phyloP scores from a whole-genome alignment of 2,888 invertebrate species.

The Spatulosminthurus flaviceps region DNA sequence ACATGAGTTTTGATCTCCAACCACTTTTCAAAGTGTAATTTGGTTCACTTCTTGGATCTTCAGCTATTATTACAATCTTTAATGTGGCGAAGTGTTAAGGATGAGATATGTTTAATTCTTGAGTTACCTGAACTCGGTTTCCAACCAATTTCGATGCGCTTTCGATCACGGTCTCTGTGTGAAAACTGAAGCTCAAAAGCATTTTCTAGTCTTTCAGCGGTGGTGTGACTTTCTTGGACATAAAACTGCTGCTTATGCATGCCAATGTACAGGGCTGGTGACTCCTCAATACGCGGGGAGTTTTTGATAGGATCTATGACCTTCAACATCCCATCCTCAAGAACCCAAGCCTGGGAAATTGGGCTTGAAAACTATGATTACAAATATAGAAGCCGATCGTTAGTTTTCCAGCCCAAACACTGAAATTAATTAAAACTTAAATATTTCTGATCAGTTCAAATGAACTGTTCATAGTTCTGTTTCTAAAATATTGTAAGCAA shows the following conservation, averaged over 20 bases:
- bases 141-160: slow-evolving; percentile 55
- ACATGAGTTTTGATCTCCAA: too few species aligned
- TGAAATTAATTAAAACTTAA: too few species aligned
- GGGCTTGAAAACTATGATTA: slow-evolving; percentile 77
- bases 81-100: too few species aligned
- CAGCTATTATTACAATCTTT: too few species aligned
- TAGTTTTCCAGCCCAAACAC: too few species aligned
- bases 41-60: too few species aligned
- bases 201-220: slow-evolving; percentile 54
- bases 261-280: slow-evolving; percentile 83
- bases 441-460: too few species aligned
- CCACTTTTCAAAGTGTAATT: too few species aligned
- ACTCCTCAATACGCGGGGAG: slow-evolving; percentile 62
- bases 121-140: slow-evolving; percentile 50
- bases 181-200: slow-evolving; percentile 37
- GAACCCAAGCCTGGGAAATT: slow-evolving; percentile 87
- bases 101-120: too few species aligned
- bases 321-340: slow-evolving; percentile 74
- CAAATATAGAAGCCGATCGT: too few species aligned
- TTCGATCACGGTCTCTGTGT: slow-evolving; percentile 12
- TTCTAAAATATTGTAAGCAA: too few species aligned
- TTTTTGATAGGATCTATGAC: slow-evolving; percentile 77
- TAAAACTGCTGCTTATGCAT: slow-evolving; percentile 78
- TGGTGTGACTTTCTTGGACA: slow-evolving; percentile 62
- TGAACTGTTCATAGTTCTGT: too few species aligned